Conservation (phyloP, 2,797 vertebrate genomes). For the Halcyon smyrnensis region DNA sequence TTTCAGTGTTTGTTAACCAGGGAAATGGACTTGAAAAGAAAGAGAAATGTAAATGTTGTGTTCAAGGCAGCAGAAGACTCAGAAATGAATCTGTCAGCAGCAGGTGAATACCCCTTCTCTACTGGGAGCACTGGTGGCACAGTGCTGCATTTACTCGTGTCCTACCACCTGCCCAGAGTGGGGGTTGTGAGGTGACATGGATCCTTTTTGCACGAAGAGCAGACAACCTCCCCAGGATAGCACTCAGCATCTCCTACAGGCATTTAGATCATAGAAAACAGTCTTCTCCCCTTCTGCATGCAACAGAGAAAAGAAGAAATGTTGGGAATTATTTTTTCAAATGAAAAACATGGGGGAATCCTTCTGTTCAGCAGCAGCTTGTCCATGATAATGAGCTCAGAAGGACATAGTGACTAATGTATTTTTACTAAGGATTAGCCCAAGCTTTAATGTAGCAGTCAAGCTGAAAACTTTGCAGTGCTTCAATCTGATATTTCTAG, state of each 20-base stretch:
- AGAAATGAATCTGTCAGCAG: not conserved
- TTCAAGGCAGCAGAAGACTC: not conserved
- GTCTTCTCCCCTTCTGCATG: not conserved
- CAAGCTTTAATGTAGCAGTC: not conserved
- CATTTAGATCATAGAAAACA: not conserved
- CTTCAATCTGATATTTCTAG: not conserved
- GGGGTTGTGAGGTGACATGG: not conserved
- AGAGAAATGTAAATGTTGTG: not conserved
- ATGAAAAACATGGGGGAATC: not conserved
- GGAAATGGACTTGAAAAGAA: slow-evolving; percentile 6
- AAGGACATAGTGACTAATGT: not conserved
- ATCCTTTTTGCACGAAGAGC: not conserved
- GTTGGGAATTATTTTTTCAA: not conserved
- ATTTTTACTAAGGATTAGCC: not conserved
- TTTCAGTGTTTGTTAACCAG: not conserved
- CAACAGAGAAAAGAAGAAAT: not conserved
- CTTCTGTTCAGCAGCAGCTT: not conserved
- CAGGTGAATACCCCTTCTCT: not conserved
- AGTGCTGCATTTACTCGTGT: not conserved
- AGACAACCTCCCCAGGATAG: rapidly evolving
- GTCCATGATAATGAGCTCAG: not conserved
- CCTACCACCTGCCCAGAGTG: not conserved
- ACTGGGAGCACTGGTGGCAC: not conserved
- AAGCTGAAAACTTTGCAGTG: not conserved
- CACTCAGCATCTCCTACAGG: not conserved